Evolutionary conservation across 2,113 vertebrate species (phyloP).

Genomic region (Astur gentilis): DNA sequence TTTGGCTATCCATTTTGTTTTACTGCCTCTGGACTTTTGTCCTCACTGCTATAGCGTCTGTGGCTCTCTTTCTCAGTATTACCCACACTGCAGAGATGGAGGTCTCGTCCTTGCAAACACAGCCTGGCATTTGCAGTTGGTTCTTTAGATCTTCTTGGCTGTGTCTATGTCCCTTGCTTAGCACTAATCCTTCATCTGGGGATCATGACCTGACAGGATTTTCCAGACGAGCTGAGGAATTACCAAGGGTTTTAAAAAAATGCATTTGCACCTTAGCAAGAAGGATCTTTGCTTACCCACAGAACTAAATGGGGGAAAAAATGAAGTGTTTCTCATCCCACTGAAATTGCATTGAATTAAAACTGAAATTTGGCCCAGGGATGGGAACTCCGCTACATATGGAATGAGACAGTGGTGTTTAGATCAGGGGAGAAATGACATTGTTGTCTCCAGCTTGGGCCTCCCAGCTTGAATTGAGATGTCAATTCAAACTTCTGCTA

Average conservation of each 20-base stretch:
- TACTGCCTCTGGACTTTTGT: neutral
- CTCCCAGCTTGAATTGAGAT: neutral
- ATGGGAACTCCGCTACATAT: neutral
- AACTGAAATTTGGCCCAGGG: neutral
- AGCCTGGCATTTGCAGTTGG: neutral
- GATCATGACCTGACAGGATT: neutral
- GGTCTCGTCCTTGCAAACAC: neutral
- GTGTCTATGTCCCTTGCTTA: neutral
- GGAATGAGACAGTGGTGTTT: neutral
- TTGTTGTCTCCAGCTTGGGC: neutral
- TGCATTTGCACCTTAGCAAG: neutral
- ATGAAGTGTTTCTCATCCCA: neutral
- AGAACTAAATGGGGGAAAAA: neutral
- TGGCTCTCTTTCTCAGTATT: neutral
- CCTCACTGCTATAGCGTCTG: neutral
- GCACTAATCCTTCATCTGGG: neutral
- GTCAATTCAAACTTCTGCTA: neutral
- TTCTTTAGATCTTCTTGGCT: neutral
- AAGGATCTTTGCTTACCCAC: neutral
- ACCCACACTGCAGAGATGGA: neutral
- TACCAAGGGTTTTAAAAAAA: neutral
- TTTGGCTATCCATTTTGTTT: neutral
- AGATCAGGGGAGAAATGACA: neutral
- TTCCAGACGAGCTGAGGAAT: neutral
- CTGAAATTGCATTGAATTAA: neutral